Percentiles rank a stretch among this genome's conserved stretches.
Evolutionary conservation across 2,888 invertebrate genomes (phyloP).

Genomic region (Trachelus troglodyta): DNA sequence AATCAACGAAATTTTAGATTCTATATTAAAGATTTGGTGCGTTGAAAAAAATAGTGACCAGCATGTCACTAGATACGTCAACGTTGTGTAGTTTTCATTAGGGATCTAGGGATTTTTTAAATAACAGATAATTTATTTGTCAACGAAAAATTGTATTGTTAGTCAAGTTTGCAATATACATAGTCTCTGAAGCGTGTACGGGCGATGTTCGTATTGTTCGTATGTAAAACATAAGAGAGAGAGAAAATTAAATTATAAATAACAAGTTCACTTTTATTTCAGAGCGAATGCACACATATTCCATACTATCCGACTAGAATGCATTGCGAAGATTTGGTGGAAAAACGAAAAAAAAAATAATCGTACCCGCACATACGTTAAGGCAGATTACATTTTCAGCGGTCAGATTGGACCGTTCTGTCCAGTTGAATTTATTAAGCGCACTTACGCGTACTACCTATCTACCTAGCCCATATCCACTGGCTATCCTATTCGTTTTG

Average conservation of each 20-base stretch:
- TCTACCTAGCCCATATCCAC: constrained; percentile 8
- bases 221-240: background rate
- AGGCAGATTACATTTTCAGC: constrained; percentile 43
- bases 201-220: background rate
- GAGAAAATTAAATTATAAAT: background rate
- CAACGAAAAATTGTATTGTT: background rate
- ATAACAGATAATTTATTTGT: too few species aligned
- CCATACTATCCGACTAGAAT: background rate
- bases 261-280: background rate
- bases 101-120: too few species aligned
- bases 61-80: too few species aligned
- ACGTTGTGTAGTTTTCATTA: too few species aligned
- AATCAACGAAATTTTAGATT: background rate
- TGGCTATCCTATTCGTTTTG: background rate
- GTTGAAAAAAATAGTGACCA: too few species aligned
- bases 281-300: background rate
- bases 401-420: constrained; percentile 37
- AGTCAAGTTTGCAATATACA: background rate
- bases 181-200: background rate
- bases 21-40: too few species aligned
- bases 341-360: constrained; percentile 21
- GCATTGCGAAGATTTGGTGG: background rate
- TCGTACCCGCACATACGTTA: constrained; percentile 41
- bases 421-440: constrained; percentile 44
- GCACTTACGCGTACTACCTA: constrained; percentile 26